Percentiles rank a stretch among this genome's conserved stretches.
Conservation (phyloP, 92 coral and sea anemone species). For the Palythoa caribaeorum region DNA sequence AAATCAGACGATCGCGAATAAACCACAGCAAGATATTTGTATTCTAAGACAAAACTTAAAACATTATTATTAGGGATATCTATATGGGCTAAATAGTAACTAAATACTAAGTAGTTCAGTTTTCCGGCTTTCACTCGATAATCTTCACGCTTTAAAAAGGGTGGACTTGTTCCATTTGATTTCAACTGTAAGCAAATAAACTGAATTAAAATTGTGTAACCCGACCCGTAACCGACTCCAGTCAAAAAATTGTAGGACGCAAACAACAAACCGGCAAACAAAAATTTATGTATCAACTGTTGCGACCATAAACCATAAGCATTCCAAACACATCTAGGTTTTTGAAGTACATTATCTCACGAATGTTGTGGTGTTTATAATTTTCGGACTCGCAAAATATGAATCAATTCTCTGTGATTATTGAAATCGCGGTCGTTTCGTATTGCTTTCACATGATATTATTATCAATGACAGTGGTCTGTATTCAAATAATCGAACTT, state of each 20-base stretch:
- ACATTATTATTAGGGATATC: background rate
- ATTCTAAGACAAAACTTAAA: background rate
- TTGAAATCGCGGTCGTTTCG: background rate
- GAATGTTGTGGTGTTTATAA: too few relatives aligned
- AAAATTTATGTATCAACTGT: background rate
- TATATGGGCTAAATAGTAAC: background rate
- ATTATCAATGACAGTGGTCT: background rate
- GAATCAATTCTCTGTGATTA: background rate
- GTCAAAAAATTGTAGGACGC: too few relatives aligned
- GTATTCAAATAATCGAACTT: background rate
- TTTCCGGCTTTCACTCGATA: background rate
- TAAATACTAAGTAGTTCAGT: background rate
- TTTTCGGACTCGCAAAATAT: background rate
- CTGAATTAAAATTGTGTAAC: too few relatives aligned
- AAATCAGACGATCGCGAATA: background rate
- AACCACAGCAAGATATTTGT: background rate
- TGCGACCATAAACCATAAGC: background rate
- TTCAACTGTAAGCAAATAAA: too few relatives aligned
- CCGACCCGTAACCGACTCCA: too few relatives aligned
- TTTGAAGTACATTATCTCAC: background rate
- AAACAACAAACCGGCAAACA: too few relatives aligned
- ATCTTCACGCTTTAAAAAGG: background rate
- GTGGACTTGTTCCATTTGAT: too few relatives aligned
- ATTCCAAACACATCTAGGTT: background rate
- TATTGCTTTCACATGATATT: background rate